Base-by-base conservation (phyloP, 2,113 vertebrate species). In the Ibidorhyncha struthersii region DNA sequence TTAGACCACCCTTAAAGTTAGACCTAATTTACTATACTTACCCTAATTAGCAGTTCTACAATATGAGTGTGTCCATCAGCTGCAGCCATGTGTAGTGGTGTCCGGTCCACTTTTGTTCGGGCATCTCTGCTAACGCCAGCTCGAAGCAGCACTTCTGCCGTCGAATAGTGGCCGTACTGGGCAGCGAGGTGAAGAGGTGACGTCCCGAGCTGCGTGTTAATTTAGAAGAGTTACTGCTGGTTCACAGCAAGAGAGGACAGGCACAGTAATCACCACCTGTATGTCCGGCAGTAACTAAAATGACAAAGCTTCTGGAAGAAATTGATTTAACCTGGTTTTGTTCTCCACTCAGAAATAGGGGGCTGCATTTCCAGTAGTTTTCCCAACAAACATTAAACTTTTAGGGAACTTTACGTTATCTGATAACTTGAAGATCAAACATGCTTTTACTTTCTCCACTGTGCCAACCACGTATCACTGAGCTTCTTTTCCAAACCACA, bases 101-200 rank as follows among this genome's bases (percentile, higher is more conserved):
- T 99, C 84, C 99, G 96, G 98, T 99, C 99, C 86, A 99, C 99
- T 77, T 99, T 99, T 50, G 99, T 99, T 6, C 99, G 98, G 34
- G 99, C 99, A 20, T 99, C 99, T 73, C 99, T 97, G 98, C 99
- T 99, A 43, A 99, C 99, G 0, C 99, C 99, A 0, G 99, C 99
- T 21, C 99, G 97, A 9, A 99, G 98, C 78, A 99, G 98, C 20
- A 99, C 99, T 58, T 99, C 99, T 0, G 99, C 99, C 0, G 99
- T 99, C 21, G 99, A 99, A 76, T 99, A 99, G 94, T 99, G 99
- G 8, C 99, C 99, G 3, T 98, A 97, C 96, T 99, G 99, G 56
- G 99, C 99, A 0, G 99, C 99, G 14, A 99, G 98, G 90, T 99
- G 99, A 34, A 99, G 98, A 0, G 99, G 99, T 0, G 99, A 99